phyloP scores from a whole-genome alignment of 1,140 invertebrate genomes.

The Eufriesea mexicana region DNA sequence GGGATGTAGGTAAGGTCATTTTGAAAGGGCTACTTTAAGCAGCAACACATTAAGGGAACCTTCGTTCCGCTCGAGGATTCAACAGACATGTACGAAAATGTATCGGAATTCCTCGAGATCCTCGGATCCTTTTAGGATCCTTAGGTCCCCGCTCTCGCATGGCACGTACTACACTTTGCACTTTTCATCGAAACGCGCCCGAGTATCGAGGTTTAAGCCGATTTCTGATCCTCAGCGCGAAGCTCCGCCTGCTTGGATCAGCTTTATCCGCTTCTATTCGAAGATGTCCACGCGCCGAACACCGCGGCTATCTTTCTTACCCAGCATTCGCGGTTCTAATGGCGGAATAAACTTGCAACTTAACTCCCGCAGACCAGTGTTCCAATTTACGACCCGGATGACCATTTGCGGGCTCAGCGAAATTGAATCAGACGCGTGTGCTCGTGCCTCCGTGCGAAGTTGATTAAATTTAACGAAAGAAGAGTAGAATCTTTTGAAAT shows the following conservation, averaged over 20 bases:
- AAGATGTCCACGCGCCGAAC: conserved; percentile 55
- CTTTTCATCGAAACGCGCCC: conserved; percentile 61
- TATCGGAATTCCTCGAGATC: conserved; percentile 50
- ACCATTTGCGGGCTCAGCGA: background rate
- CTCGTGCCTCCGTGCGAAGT: background rate
- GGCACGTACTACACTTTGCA: conserved; percentile 63
- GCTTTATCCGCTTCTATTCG: conserved; percentile 60
- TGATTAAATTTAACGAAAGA: background rate
- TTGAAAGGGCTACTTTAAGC: background rate
- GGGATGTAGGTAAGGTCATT: background rate
- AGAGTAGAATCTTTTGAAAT: too few species aligned
- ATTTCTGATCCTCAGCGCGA: conserved; percentile 59
- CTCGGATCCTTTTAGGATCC: conserved; percentile 60
- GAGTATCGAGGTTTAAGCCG: conserved; percentile 64
- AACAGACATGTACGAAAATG: conserved; percentile 50
- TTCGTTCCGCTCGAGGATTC: background rate
- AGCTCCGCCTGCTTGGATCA: conserved; percentile 58
- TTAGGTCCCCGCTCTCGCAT: conserved; percentile 48
- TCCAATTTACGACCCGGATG: background rate
- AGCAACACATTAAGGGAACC: background rate
- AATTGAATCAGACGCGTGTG: background rate
- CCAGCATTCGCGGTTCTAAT: background rate
- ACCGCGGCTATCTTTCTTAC: conserved; percentile 44
- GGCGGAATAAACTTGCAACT: background rate
- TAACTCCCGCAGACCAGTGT: background rate